Conservation (phyloP, 2,888 invertebrate genomes). For the Ametastegia equiseti region DNA sequence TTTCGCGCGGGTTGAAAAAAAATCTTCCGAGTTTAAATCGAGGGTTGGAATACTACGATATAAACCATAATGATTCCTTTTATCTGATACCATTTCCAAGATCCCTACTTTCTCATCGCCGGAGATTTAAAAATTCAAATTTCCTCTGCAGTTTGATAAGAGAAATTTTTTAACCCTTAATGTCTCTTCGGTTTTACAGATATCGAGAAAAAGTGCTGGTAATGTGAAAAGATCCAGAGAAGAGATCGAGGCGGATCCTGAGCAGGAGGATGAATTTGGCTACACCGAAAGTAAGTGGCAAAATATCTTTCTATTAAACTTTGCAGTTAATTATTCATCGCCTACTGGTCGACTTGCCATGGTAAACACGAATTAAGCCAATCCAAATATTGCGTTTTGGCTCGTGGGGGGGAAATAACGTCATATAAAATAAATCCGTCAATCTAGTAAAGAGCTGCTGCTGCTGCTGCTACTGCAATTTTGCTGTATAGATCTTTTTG, state of each 20-base stretch:
- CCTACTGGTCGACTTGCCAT: too few species aligned
- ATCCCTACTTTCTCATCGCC: too few species aligned
- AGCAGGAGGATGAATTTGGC: conserved; percentile 94
- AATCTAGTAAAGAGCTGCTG: not conserved
- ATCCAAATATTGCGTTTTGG: not conserved
- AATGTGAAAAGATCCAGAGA: conserved; percentile 87
- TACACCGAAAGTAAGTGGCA: conserved; percentile 92
- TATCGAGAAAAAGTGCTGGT: conserved; percentile 92
- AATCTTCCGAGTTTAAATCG: too few species aligned
- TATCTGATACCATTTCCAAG: too few species aligned
- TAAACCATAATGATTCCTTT: too few species aligned
- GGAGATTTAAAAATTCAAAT: not conserved
- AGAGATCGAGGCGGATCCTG: conserved; percentile 88
- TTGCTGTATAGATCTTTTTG: not conserved
- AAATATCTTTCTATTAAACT: not conserved
- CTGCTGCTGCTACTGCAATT: not conserved
- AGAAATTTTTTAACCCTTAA: not conserved
- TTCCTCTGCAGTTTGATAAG: not conserved
- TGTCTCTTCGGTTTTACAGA: conserved; percentile 78
- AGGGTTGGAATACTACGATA: too few species aligned
- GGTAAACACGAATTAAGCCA: not conserved
- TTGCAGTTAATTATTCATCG: too few species aligned
- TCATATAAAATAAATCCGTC: not conserved
- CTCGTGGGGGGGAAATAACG: not conserved
- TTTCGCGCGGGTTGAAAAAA: too few species aligned